Base-by-base conservation (phyloP, 2,113 vertebrate species). In the Sciurus niger region DNA sequence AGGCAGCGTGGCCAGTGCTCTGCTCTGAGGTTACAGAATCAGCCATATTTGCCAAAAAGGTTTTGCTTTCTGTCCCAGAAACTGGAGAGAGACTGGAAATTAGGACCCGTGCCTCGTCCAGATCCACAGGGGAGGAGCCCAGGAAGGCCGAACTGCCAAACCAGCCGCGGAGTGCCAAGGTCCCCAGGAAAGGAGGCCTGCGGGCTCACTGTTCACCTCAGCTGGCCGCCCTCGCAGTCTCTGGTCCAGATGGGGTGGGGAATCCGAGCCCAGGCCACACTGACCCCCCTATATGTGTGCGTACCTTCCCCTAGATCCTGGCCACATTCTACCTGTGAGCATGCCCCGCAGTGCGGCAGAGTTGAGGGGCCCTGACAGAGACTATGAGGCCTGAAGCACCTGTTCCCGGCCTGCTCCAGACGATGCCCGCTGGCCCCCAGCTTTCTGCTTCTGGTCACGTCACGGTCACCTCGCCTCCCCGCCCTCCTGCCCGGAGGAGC, bases 261-360 rank as follows among this genome's bases (percentile, higher is more conserved):
- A 10, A 17, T 5, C 46, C 46, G 17, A 18, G 55, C 55, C 34
- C 73, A 28, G 40, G 24, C 40, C 40, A 17, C 17, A 17, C 13
- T 2, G 46, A 34, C 28, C 46, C 10, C 32, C 76, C 16, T 16
- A 0, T 30, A 3, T 10, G 16, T 9, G 3, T 17, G 32, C 32
- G 46, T 14, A 4, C 4, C 20, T 34, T 51, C 53, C n/a, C 4
- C 25, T 22, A n/a, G 46, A 20, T 60, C 46, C 18, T 30, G 37
- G 46, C 46, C 28, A 28, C 17, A 14, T 6, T 24, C 4, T 4
- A 20, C 2, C 24, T 10, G 6, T 4, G 10, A 40, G 24, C 51
- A 16, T 9, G 3, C 6, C 30, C 74, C 53, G 10, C 4, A 2
- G 8, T 30, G 46, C 0, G 0, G 14, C 74, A 18, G 46, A 28